A percentile compares a stretch with the other conserved stretches of the same genome.
These are phyloP conservation scores for Anguilla rostrata DNA, from an alignment of 2,113 vertebrate species.

Conservation along the genomic window DNA sequence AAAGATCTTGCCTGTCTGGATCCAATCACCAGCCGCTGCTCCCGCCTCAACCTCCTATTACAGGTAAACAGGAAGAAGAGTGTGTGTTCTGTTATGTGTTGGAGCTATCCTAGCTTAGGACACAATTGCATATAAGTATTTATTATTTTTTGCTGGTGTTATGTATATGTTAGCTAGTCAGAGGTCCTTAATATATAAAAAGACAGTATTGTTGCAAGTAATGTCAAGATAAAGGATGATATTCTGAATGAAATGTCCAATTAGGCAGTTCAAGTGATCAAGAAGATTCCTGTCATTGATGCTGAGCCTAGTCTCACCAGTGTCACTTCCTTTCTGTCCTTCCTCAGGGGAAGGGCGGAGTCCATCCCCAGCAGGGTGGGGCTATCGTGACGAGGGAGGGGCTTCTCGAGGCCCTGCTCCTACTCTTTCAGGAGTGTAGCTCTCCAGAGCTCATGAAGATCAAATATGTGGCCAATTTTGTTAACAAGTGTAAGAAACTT, in stretches of 20 bases:
- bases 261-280: too few species aligned
- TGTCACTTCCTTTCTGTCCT: constrained; percentile 24
- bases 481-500: constrained; percentile 86
- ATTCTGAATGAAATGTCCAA: too few species aligned
- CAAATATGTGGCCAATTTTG: constrained; percentile 85
- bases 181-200: not conserved
- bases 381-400: constrained; percentile 81
- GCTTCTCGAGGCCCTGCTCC: constrained; percentile 85
- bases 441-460: constrained; percentile 88
- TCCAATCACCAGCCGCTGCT: constrained; percentile 79
- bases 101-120: not conserved
- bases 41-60: constrained; percentile 83
- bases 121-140: not conserved
- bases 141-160: not conserved
- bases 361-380: constrained; percentile 68
- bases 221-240: too few species aligned
- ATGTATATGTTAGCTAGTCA: not conserved
- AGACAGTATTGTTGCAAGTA: not conserved
- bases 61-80: constrained; percentile 74
- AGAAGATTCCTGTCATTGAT: not conserved
- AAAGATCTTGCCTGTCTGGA: constrained; percentile 62
- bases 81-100: not conserved
- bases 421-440: constrained; percentile 88
- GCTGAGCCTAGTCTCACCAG: not conserved
- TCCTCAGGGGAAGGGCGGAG: constrained; percentile 78